A percentile compares a stretch with the other conserved stretches of the same genome.
Evolutionary conservation across 1,140 invertebrate species (phyloP).

Genomic region (Chionoecetes opilio): DNA sequence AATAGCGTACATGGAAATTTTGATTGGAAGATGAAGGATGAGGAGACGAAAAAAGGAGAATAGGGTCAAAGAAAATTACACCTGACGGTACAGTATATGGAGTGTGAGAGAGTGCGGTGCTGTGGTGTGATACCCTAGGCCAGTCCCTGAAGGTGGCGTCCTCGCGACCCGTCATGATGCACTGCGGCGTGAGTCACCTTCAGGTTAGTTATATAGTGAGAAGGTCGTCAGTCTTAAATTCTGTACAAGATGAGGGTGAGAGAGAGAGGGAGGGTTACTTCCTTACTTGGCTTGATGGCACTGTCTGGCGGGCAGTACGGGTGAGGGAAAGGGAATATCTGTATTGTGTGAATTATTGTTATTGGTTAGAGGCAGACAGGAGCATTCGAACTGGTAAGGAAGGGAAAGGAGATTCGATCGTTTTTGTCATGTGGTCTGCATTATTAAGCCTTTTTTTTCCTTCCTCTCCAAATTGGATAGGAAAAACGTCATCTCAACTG

Average conservation of each 20-base stretch:
- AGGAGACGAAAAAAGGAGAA: background rate
- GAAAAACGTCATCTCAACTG: background rate
- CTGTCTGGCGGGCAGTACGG: slow-evolving; percentile 4
- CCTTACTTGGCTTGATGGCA: background rate
- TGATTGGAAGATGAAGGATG: background rate
- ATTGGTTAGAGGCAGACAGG: background rate
- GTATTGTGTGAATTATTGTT: slow-evolving; percentile 21
- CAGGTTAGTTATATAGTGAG: background rate
- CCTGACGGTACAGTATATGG: background rate
- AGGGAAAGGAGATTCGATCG: background rate
- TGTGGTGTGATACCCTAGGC: background rate
- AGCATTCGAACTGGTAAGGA: background rate
- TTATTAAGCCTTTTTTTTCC: background rate
- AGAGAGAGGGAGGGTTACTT: background rate
- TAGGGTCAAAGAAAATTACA: background rate
- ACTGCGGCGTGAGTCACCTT: background rate
- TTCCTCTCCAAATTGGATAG: background rate
- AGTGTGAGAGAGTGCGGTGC: background rate
- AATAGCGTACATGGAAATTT: too few relatives aligned
- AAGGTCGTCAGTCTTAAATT: background rate
- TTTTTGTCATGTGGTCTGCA: background rate
- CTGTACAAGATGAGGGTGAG: background rate
- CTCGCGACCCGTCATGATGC: background rate
- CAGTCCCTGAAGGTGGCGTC: background rate
- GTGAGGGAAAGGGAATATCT: background rate